These are phyloP conservation scores for Columba guinea DNA, from an alignment of 2,797 vertebrate genomes.

Conservation along the genomic window DNA sequence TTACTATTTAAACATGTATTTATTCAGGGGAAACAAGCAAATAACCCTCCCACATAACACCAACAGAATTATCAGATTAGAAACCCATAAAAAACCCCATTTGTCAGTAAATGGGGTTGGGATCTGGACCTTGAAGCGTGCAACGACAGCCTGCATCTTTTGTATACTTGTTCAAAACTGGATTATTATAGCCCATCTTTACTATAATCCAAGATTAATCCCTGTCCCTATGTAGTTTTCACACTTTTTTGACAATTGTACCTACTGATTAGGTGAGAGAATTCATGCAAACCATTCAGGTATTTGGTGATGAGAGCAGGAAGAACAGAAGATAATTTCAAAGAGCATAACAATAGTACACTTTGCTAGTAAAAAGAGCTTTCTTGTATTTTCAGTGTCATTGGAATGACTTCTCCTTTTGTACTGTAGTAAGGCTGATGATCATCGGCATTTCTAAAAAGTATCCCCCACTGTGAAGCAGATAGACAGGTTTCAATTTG, in stretches of 20 bases:
- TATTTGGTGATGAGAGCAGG: not conserved
- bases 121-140: not conserved
- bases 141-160: not conserved
- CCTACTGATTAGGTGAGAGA: not conserved
- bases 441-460: not conserved
- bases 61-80: not conserved
- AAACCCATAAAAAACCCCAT: not conserved
- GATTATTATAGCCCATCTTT: not conserved
- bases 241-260: not conserved
- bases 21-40: not conserved
- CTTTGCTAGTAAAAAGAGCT: not conserved
- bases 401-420: not conserved
- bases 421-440: not conserved
- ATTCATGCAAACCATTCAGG: not conserved
- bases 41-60: not conserved
- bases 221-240: not conserved
- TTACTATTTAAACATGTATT: not conserved
- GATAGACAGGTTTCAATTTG: not conserved
- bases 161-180: not conserved
- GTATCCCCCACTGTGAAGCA: not conserved
- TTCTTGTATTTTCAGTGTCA: not conserved
- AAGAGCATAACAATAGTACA: rapidly evolving
- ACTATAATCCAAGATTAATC: not conserved
- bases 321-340: not conserved
- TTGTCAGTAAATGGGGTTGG: not conserved